Evolutionary conservation across 2,888 invertebrate genomes (phyloP), one percentile per base, ranked within the genome.

Genomic region (Chironomus tentans): DNA sequence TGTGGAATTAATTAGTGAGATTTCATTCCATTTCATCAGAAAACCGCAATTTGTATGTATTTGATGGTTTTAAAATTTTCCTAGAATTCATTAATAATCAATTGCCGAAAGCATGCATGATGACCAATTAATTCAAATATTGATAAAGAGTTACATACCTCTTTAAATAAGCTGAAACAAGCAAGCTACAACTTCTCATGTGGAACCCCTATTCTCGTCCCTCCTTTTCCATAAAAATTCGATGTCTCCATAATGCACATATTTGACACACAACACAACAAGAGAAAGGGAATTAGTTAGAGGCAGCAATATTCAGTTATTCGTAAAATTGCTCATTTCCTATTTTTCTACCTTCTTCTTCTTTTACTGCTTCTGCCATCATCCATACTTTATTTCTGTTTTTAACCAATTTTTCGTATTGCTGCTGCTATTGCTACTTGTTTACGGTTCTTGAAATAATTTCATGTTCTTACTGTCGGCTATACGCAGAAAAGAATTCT

Each of bases 321-420:
- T 74, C 48, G 74, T 68, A 18, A 74, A 74, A 74, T 74, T 74
- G 68, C 48, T 74, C 74, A 74, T 74, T 74, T 74, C 74, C 74
- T 21, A 62, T 38, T 72, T 72, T 56, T 56, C 56, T 56, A n/a
- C 56, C n/a, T n/a, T 56, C 56, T 56, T 56, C 65, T 65, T 10
- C 24, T 24, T n/a, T 0, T 21, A 12, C 65, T 24, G 7, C 22
- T 4, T 21, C 22, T 21, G 38, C 38, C 38, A 38, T 38, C 38
- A 38, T 38, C 38, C 38, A 38, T 38, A 38, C 38, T 38, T 38
- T 38, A 38, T 38, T 13, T 65, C 13, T 65, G 22, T 65, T 10
- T 65, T 24, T 68, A 38, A 15, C 74, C 74, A 62, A 28, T 61
- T 38, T 68, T 48, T 24, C 5, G 15, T 62, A 62, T 38, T 68